These are phyloP conservation scores for Mesoclemmys tuberculata DNA, from an alignment of 2,113 vertebrate species.

Conservation along the genomic window DNA sequence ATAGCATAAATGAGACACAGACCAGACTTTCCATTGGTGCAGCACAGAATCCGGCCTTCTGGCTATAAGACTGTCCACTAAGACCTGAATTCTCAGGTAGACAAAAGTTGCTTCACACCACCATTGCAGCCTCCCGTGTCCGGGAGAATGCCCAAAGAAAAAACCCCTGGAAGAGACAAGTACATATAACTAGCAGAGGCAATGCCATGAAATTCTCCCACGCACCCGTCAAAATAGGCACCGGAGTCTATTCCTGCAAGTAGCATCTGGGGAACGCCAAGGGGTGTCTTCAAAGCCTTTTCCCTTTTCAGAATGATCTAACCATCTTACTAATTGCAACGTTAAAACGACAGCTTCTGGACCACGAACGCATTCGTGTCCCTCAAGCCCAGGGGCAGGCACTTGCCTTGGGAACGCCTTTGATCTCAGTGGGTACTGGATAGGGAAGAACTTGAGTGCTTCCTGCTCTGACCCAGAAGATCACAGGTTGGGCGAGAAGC, in stretches of 20 bases:
- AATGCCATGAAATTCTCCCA: too few relatives aligned
- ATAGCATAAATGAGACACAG: too few relatives aligned
- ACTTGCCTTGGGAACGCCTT: not conserved
- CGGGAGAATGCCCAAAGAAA: too few relatives aligned
- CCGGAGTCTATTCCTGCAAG: not conserved
- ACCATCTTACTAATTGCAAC: not conserved
- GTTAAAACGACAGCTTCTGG: not conserved
- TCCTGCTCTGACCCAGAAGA: not conserved
- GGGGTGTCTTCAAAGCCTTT: not conserved
- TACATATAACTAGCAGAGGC: too few relatives aligned
- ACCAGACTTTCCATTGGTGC: too few relatives aligned
- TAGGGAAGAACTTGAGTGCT: fast-evolving
- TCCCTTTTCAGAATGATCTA: not conserved
- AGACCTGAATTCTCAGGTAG: too few relatives aligned
- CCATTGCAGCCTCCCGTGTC: too few relatives aligned
- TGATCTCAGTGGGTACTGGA: not conserved
- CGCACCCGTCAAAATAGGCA: too few relatives aligned
- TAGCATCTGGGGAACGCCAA: not conserved
- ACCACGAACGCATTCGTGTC: not conserved
- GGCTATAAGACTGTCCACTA: too few relatives aligned
- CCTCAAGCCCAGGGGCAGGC: not conserved
- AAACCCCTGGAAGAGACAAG: too few relatives aligned
- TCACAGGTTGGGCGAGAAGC: not conserved
- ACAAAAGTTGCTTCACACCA: too few relatives aligned
- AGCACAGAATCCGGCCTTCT: too few relatives aligned